Percentiles rank a stretch among this genome's conserved stretches.
These are phyloP conservation scores for Lepidochrysops patricia DNA, from an alignment of 2,888 invertebrate genomes.

Conservation along the genomic window DNA sequence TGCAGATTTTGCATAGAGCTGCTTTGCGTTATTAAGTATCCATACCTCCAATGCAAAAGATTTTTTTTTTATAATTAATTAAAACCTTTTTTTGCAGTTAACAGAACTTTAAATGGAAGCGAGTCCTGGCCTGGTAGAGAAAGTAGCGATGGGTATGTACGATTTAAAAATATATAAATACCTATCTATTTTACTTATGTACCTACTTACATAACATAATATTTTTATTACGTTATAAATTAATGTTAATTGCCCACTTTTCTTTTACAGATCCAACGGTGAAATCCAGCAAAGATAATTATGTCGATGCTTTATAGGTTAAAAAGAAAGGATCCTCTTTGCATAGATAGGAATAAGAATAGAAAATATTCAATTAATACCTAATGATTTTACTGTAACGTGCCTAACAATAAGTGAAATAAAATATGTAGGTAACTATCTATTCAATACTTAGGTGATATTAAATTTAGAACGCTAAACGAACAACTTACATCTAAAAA, in stretches of 20 bases:
- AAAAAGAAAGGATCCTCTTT: slow-evolving; percentile 13
- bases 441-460: no score
- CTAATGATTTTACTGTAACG: neutral
- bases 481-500: no score
- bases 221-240: neutral
- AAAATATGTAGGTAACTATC: neutral
- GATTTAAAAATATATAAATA: no score
- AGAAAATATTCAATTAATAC: neutral
- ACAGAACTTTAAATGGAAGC: slow-evolving; percentile 50
- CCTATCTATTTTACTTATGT: neutral
- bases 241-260: neutral
- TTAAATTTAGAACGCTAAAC: neutral
- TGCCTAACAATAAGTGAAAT: neutral
- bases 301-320: neutral
- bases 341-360: neutral
- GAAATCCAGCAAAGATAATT: slow-evolving; percentile 13
- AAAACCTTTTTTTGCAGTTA: slow-evolving; percentile 38
- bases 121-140: slow-evolving; percentile 38
- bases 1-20: no score
- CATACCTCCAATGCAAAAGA: no score
- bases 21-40: no score
- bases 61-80: neutral
- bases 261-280: slow-evolving; percentile 8
- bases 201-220: neutral
- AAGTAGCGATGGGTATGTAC: slow-evolving; percentile 24